Evolutionary conservation across 2,113 vertebrate species (phyloP).

Genomic region (Odocoileus hemionus): DNA sequence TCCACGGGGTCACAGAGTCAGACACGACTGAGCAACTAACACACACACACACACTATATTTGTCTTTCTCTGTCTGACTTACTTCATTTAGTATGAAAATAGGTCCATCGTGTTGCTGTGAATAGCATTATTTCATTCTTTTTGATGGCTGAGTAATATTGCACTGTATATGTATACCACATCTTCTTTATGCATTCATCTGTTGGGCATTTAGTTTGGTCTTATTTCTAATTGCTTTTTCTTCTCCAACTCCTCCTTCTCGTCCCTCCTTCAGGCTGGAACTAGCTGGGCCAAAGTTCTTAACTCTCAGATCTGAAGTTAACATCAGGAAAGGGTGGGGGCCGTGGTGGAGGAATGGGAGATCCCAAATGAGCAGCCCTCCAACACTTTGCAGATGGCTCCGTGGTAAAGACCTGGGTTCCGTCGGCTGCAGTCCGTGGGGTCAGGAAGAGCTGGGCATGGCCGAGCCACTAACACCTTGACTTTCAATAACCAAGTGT

Average conservation of each 20-base stretch:
- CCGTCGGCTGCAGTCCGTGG: background rate
- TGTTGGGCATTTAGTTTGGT: background rate
- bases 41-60: background rate
- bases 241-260: background rate
- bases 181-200: background rate
- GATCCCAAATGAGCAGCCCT: background rate
- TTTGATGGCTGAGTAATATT: rapidly evolving
- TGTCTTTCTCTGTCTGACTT: background rate
- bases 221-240: background rate
- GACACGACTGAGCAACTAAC: background rate
- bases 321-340: background rate
- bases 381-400: background rate
- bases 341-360: background rate
- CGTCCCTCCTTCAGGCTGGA: background rate
- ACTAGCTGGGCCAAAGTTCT: background rate
- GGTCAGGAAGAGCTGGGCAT: background rate
- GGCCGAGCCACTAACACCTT: background rate
- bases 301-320: background rate
- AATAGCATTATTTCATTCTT: rapidly evolving
- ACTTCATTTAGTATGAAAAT: background rate
- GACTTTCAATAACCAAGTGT: background rate
- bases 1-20: background rate
- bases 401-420: background rate
- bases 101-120: background rate
- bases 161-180: background rate